Conservation (phyloP, 2,888 invertebrate species). For the Athalia cordata region DNA sequence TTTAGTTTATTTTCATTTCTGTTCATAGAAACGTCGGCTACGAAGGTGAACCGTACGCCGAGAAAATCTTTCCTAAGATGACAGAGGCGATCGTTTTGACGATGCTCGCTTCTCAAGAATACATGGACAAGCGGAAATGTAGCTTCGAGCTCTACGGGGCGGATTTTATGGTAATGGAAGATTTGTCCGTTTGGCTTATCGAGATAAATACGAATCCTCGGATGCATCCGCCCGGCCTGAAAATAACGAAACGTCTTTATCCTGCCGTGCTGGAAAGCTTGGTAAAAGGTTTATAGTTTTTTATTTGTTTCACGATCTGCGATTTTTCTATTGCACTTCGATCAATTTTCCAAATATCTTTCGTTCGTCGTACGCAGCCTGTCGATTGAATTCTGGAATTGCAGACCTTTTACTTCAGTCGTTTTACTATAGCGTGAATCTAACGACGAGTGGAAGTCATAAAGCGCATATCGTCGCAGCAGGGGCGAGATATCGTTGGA, state of each 20-base stretch:
- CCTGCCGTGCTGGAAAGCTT: constrained; percentile 88
- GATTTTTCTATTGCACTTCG: not conserved
- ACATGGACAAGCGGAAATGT: constrained; percentile 81
- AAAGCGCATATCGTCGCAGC: constrained; percentile 7
- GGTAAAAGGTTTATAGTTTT: constrained; percentile 82
- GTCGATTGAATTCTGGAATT: constrained; percentile 2
- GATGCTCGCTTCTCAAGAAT: constrained; percentile 86
- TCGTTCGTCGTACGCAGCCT: not conserved
- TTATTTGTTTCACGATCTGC: not conserved
- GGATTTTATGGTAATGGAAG: constrained; percentile 89
- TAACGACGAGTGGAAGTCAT: constrained; percentile 35
- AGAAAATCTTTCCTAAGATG: constrained; percentile 89
- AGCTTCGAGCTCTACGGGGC: constrained; percentile 93
- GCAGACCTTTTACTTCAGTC: constrained; percentile 24
- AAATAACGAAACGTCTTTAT: constrained; percentile 89
- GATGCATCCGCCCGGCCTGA: constrained; percentile 84
- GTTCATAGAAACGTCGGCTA: constrained; percentile 75
- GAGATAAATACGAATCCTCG: constrained; percentile 95
- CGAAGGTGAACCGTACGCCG: constrained; percentile 78
- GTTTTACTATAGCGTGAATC: not conserved
- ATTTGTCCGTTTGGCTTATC: constrained; percentile 87
- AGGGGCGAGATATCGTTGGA: not conserved
- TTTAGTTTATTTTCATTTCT: not conserved
- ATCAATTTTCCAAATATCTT: not conserved
- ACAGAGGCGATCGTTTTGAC: constrained; percentile 87